Conservation (phyloP, 2,888 invertebrate species). For the Cremastinae sp. region DNA sequence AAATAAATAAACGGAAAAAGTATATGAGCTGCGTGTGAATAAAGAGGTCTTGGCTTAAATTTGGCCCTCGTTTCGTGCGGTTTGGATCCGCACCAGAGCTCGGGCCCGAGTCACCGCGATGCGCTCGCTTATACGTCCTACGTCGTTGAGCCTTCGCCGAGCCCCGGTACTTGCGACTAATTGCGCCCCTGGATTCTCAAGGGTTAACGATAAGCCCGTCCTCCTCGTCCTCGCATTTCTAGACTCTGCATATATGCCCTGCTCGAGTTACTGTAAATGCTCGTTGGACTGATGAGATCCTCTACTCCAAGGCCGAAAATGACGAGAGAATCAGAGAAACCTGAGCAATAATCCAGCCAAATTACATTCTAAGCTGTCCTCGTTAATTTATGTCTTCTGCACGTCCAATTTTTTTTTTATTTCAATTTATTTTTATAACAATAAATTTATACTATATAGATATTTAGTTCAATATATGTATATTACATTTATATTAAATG, state of each 20-base stretch:
- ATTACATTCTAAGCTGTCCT: conserved; percentile 57
- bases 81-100: conserved; percentile 31
- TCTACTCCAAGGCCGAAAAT: conserved; percentile 44
- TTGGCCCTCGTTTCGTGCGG: not conserved
- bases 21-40: too few relatives aligned
- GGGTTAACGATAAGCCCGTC: conserved; percentile 63
- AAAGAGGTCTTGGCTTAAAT: conserved; percentile 28
- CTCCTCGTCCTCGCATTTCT: conserved; percentile 53
- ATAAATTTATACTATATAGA: too few relatives aligned
- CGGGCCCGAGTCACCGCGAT: conserved; percentile 47
- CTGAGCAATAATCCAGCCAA: conserved; percentile 61
- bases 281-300: conserved; percentile 44
- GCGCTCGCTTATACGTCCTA: conserved; percentile 42
- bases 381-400: conserved; percentile 43
- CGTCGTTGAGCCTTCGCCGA: conserved; percentile 52
- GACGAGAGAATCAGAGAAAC: conserved; percentile 37
- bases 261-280: conserved; percentile 44
- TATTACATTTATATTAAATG: too few relatives aligned
- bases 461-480: too few relatives aligned
- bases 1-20: too few relatives aligned
- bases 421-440: too few relatives aligned
- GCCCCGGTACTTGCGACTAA: conserved; percentile 59
- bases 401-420: too few relatives aligned
- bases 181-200: conserved; percentile 63
- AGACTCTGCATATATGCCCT: conserved; percentile 56